Base-by-base conservation (phyloP, 2,888 invertebrate genomes). In the Himalopsyche tibetana region DNA sequence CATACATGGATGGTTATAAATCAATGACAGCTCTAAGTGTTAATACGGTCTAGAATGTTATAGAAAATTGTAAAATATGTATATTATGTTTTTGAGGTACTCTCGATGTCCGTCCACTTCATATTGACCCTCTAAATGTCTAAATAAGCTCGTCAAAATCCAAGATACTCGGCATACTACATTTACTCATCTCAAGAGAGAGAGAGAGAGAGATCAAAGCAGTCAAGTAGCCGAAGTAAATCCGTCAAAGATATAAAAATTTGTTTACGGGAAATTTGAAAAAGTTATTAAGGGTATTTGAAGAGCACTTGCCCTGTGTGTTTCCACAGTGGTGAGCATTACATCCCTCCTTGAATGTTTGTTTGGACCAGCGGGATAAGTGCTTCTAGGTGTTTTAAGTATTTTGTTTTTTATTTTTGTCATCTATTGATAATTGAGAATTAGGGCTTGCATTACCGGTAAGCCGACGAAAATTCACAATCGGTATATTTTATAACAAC, bases 221-320 rank as follows among this genome's bases (percentile, higher is more conserved):
- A 81, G 80, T 79, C 88, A 86, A 88, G 86, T 84, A 84, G 84
- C 84, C 86, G 85, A 82, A 55, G 80, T 40, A 56, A 88, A 86
- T 86, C 80, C 83, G 80, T 88, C 88, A 88, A 88, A 88, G 88
- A 88, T 86, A 83, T 51, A 82, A 86, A 74, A 81, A 88, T 88
- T 87, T 88, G 86, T 86, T 88, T 88, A 85, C 85, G 80, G 84
- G 84, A 84, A 83, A 84, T 85, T 85, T 63, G 56, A 80, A 87
- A 82, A 85, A 82, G 63, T 69, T 55, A 81, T 69, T 40, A 55
- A 86, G 86, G 83, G 85, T 80, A 45, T 83, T 36, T 36, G 69
- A n/a, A 42, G 82, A 81, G 87, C 81, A 36, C 84, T 55, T 51
- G 81, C 55, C 69, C 83, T 83, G 83, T 87, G 84, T 84, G 82